Base-by-base conservation (phyloP, 2,797 vertebrate genomes). In the Paguma larvata region DNA sequence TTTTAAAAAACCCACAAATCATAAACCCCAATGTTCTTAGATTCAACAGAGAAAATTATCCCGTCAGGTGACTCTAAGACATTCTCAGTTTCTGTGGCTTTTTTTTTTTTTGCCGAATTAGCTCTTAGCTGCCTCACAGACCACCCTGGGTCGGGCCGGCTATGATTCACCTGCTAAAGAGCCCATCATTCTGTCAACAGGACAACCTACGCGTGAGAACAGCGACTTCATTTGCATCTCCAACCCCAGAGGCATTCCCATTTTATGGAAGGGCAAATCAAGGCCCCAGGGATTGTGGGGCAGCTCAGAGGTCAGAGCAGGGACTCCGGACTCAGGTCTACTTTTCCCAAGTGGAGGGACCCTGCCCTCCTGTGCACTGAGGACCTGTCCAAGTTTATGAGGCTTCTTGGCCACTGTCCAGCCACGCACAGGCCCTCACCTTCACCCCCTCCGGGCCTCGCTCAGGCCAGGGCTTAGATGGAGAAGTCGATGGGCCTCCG, bases 391-490 rank as follows among this genome's bases (percentile, higher is more conserved):
- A 46, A 25, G 30, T 41, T 6, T 18, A 25, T 0, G 59, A 46
- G 62, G 30, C 83, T 51, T 18, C 13, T 7, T 5, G 59, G 21
- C 34, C 8, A 0, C 2, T 3, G 32, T 34, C 11, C 73, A 8
- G 23, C 73, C 3, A 0, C 12, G 1, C 0, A 0, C 63, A 18
- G 38, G 6, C 38, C 12, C 12, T 67, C 19, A 10, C 34, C 2
- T 67, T 10, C 7, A 19, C 25, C 44, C 59, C 6, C 13, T 0
- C 5, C 1, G 18, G 12, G 13, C 14, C 53, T 46, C 16, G 3
- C 23, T 18, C 38, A 30, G 79, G 63, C 48, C 10, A 3, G 25
- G 89, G 4, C 30, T 34, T 32, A 30, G 30, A 46, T 5, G 21
- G 38, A 70, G 48, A 44, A 6, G 3, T 23, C 9, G 1, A 3